Evolutionary conservation across 1,140 invertebrate species (phyloP).

Genomic region (Drosophila carrolli): DNA sequence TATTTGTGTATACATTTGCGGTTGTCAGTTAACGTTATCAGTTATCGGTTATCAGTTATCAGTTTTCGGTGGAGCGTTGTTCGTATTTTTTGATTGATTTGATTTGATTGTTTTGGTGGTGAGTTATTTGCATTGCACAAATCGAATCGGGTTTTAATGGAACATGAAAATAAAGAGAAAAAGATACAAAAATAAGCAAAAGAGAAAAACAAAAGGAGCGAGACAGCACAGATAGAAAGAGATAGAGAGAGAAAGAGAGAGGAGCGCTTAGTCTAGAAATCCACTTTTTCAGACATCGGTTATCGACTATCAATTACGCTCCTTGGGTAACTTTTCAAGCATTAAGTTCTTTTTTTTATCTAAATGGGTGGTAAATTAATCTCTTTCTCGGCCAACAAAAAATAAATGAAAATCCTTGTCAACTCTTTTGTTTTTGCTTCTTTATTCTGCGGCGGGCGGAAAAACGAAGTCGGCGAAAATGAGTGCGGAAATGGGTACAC

Average conservation of each 20-base stretch:
- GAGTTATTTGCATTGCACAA: conserved; percentile 76
- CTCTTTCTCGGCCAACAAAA: conserved; percentile 14
- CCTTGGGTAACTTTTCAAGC: conserved; percentile 11
- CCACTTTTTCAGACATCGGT: conserved; percentile 4
- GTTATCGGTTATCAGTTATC: conserved; percentile 37
- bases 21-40: conserved; percentile 37
- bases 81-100: conserved; percentile 52
- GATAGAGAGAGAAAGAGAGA: conserved; percentile 62
- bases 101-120: conserved; percentile 52
- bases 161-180: conserved; percentile 84
- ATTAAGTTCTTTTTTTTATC: not conserved
- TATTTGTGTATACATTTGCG: conserved; percentile 83
- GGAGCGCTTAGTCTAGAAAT: conserved; percentile 27
- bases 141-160: conserved; percentile 80
- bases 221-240: conserved; percentile 63
- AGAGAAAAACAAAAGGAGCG: conserved; percentile 77
- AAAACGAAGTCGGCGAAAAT: conserved; percentile 22
- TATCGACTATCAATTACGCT: conserved; percentile 6
- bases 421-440: conserved; percentile 60
- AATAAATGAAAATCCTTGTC: conserved; percentile 14
- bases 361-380: not conserved
- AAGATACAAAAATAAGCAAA: conserved; percentile 83
- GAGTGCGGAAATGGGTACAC: conserved; percentile 35
- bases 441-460: conserved; percentile 26
- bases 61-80: conserved; percentile 56